Base-by-base conservation (phyloP, 2,113 vertebrate genomes). In the Callithrix jacchus region DNA sequence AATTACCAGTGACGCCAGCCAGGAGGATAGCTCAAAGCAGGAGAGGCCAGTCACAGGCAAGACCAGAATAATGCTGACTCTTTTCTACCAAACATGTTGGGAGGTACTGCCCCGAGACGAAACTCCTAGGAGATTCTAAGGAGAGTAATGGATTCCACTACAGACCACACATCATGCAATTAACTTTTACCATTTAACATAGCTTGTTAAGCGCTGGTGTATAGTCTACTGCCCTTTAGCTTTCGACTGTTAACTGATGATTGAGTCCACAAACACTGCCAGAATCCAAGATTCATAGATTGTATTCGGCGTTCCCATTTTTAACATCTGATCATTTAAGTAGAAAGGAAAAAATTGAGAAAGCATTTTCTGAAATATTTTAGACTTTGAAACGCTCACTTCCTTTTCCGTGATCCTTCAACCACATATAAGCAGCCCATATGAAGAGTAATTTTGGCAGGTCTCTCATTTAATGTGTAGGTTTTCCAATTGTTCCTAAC, bases 381-480 rank as follows among this genome's bases (percentile, higher is more conserved):
- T 93, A 56, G 49, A 94, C 80, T 89, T 84, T 77, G 61, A 94
- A 86, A 49, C 74, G 35, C 82, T 91, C 71, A 18, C 64, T 81
- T 94, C 42, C n/a, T 73, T 82, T 79, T 77, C 47, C 68, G 18
- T 4, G 71, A 8, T 49, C 5, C 18, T 92, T 61, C 66, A 37
- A 42, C 73, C 71, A 64, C 10, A 68, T 45, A 20, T 52, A 73
- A 87, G 71, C 37, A 49, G 27, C 56, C 64, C 45, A 25, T 30
- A 21, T 30, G 32, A 27, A 74, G 20, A 23, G 54, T 32, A 25
- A 30, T 83, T 83, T 79, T 73, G 13, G 32, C 52, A 79, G 23
- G 6, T 86, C 64, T 80, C 6, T 88, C 64, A 85, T 87, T 89
- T n/a, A 68, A 87, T 80, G 6, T 56, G 35, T 17, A 64, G 20